These are phyloP conservation scores for Falco cherrug DNA, from an alignment of 2,797 vertebrate species.

Conservation along the genomic window DNA sequence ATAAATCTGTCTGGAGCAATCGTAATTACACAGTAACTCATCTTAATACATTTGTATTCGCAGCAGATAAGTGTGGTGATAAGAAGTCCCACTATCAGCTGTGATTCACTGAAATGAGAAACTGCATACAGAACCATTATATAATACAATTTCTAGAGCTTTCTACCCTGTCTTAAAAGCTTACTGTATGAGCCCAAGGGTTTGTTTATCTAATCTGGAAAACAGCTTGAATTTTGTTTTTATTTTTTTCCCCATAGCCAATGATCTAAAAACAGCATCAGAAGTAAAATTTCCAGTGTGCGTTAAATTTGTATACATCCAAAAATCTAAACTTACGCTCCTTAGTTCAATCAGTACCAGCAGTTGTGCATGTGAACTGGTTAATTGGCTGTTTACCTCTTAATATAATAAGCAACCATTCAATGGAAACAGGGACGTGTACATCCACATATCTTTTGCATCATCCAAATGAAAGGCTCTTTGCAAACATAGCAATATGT, in stretches of 20 bases:
- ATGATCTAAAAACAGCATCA: background rate
- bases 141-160: background rate
- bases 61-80: constrained; percentile 56
- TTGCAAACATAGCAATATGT: background rate
- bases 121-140: background rate
- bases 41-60: constrained; percentile 65
- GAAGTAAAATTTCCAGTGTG: background rate
- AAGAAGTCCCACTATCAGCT: constrained; percentile 49
- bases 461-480: background rate
- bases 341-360: background rate
- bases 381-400: constrained; percentile 7
- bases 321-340: background rate
- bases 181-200: constrained; percentile 4
- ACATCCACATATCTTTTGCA: background rate
- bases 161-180: background rate
- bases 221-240: constrained; percentile 3
- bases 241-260: background rate
- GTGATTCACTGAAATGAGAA: constrained; percentile 27
- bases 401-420: background rate
- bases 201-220: constrained; percentile 27
- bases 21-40: constrained; percentile 68
- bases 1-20: constrained; percentile 65
- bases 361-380: background rate
- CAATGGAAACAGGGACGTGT: background rate
- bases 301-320: background rate